Evolutionary conservation across 2,797 vertebrate species (phyloP), one percentile per base, ranked within the genome.

Genomic region (Staurois parvus): DNA sequence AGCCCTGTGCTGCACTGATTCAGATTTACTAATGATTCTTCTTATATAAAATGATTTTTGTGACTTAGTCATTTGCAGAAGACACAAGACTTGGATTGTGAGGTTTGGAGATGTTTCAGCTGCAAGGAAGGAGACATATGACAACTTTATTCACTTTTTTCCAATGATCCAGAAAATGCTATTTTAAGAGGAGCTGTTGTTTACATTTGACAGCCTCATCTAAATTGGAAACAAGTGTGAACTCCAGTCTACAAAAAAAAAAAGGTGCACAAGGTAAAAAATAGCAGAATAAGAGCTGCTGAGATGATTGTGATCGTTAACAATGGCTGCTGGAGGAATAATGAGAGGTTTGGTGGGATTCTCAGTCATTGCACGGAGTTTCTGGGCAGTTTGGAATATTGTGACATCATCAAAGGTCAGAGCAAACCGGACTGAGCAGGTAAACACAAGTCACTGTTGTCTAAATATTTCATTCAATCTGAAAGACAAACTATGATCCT

Each of bases 381-480:
- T 56, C 52, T 34, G 48, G 30, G 19, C 24, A 77, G 21, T 59
- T 68, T 48, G 34, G 19, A 48, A 28, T 68, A 67, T 67, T 72
- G 29, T 80, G 78, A 80, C 67, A 34, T 81, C 67, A 73, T 66
- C 56, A 24, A 26, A 32, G 29, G 72, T 42, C 81, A 52, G 72
- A 30, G 62, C 10, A 68, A 68, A 84, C 82, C 56, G 82, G 82
- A 76, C 56, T 40, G 52, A 70, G 52, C 82, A 76, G 82, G 82
- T 70, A 76, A 66, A 69, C 52, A n/a, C 30, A 52, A 42, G 62
- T 26, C 74, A 67, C 0, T 74, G 15, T 13, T 52, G 52, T 52
- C 45, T 64, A 64, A 76, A 34, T 37, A 52, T 79, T 42, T 68
- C 26, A 68, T 79, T 45, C 37, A 30, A 68, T 26, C 24, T 29